Base-by-base conservation (phyloP, 1,140 invertebrate species). In the Drosophila repletoides region DNA sequence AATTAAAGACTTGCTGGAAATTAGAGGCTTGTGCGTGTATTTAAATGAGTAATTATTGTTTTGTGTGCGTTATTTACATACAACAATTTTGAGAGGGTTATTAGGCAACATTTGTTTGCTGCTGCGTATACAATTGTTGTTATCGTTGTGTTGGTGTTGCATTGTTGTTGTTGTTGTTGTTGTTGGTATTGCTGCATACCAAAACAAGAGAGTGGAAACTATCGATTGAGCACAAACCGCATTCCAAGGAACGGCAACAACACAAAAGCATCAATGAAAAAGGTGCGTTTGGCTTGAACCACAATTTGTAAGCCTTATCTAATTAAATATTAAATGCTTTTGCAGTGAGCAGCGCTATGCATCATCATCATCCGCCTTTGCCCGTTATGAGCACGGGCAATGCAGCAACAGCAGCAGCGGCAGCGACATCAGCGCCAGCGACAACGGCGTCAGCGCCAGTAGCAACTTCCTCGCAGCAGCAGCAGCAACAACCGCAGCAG, bases 341-440 rank as follows among this genome's bases (percentile, higher is more conserved):
- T 67, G 36, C 75, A 81, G 76, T 76, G 33, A 69, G 29, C n/a
- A n/a, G n/a, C 60, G 52, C 59, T 55, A 86, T 86, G 80, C 80
- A 86, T 63, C 80, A 86, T 38, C 80, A 86, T 48, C 80, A 86
- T 86, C 80, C 80, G 64, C 80, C 80, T 26, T 61, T 86, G 81
- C 80, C 80, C 45, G 69, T 84, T 71, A 83, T 80, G 34, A 77
- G 55, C 31, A 51, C 31, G 9, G 49, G 60, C 7, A 65, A 45
- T 9, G 31, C 33, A 10, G 51, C 31, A 21, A 21, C 53, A n/a
- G 24, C 43, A 17, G 19, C 24, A n/a, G 6, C 24, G 10, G 15
- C 52, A 22, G 36, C 72, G 59, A 17, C 52, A 36, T 43, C 38
- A 1, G 19, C 41, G 31, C 4, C 46, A 29, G 21, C 61, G 17